These are phyloP conservation scores for Drosophila rhopaloa DNA, from an alignment of 1,140 invertebrate genomes.

Conservation along the genomic window DNA sequence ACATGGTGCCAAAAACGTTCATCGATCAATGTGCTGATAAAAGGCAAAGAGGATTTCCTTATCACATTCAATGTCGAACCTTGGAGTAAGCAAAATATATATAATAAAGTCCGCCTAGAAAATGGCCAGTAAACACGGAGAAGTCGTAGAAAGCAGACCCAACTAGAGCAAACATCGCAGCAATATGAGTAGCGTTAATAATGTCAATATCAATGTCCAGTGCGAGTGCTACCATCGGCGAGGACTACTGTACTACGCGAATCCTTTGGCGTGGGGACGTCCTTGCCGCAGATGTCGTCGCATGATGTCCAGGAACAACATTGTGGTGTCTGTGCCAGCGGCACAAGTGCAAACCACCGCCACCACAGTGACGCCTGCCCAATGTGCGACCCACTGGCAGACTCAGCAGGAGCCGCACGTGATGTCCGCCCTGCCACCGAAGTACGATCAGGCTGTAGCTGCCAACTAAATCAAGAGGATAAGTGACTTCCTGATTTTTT, in stretches of 20 bases:
- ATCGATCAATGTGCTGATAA: slow-evolving; percentile 33
- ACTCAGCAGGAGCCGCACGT: slow-evolving; percentile 2
- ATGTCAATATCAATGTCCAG: slow-evolving; percentile 46
- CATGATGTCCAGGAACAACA: slow-evolving; percentile 51
- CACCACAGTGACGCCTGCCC: slow-evolving; percentile 41
- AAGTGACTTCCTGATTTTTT: background rate
- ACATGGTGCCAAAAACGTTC: slow-evolving; percentile 1
- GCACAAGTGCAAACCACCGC: slow-evolving; percentile 24
- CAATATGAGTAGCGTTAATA: slow-evolving; percentile 12
- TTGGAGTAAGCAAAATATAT: slow-evolving; percentile 1
- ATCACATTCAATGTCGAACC: slow-evolving; percentile 5
- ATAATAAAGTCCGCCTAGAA: background rate
- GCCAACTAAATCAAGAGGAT: slow-evolving; percentile 16
- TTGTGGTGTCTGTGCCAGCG: slow-evolving; percentile 15
- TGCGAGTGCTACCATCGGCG: slow-evolving; percentile 64
- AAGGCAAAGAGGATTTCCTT: slow-evolving; percentile 15
- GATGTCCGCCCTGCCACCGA: slow-evolving; percentile 39
- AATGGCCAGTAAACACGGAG: background rate
- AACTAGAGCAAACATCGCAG: slow-evolving; percentile 2
- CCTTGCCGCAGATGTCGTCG: slow-evolving; percentile 63
- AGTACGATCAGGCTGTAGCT: slow-evolving; percentile 34
- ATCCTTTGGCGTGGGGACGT: slow-evolving; percentile 48
- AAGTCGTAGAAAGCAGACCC: slow-evolving; percentile 1
- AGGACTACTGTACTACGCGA: slow-evolving; percentile 29
- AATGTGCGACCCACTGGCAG: slow-evolving; percentile 34